phyloP scores from a whole-genome alignment of 2,888 invertebrate genomes.

The Lucinisca nassula region DNA sequence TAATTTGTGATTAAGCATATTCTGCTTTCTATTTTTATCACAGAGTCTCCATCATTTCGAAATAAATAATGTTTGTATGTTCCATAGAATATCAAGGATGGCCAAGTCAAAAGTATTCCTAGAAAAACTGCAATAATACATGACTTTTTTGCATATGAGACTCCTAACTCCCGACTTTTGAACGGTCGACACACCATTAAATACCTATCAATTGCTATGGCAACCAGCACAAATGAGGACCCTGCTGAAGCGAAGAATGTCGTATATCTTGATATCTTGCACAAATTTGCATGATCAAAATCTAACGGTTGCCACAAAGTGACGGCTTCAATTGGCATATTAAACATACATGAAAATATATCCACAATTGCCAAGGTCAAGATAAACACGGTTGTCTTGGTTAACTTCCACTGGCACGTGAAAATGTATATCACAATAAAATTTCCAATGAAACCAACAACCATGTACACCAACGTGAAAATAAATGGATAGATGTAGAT shows the following conservation, averaged over 20 bases:
- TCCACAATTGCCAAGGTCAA: constrained; percentile 68
- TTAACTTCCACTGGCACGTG: constrained; percentile 59
- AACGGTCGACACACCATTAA: constrained; percentile 67
- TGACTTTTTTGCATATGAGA: constrained; percentile 59
- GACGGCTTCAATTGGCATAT: constrained; percentile 70
- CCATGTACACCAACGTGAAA: constrained; percentile 61
- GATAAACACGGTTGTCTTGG: constrained; percentile 66
- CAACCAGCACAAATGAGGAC: constrained; percentile 64
- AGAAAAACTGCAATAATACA: constrained; percentile 57
- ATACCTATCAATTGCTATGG: constrained; percentile 67
- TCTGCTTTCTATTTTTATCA: constrained; percentile 42
- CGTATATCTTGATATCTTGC: constrained; percentile 66
- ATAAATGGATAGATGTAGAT: constrained; percentile 64
- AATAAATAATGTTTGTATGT: constrained; percentile 49
- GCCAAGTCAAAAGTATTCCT: constrained; percentile 64
- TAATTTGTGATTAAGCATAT: constrained; percentile 63
- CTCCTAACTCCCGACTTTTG: constrained; percentile 57
- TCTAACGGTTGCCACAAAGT: constrained; percentile 58
- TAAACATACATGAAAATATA: constrained; percentile 61
- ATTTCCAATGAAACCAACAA: constrained; percentile 63
- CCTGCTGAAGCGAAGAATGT: constrained; percentile 58
- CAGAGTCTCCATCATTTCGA: constrained; percentile 1
- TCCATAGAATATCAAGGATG: constrained; percentile 67
- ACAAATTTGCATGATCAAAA: constrained; percentile 66
- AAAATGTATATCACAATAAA: constrained; percentile 66